Percentiles rank a stretch among this genome's conserved stretches.
Evolutionary conservation across 2,888 invertebrate species (phyloP).

Genomic region (Chloromyia formosa): DNA sequence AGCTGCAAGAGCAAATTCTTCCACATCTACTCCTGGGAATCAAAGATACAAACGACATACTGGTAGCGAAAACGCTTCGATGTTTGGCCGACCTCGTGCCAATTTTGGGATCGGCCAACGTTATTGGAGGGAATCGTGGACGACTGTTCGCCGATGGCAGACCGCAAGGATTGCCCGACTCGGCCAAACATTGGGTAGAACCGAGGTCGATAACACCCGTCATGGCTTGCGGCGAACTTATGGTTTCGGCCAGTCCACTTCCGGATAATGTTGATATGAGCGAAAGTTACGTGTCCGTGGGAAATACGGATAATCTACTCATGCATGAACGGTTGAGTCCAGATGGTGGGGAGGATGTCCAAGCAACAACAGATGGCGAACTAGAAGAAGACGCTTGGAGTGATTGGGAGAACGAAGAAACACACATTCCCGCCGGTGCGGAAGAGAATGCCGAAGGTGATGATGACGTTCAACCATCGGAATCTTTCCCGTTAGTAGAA

Average conservation of each 20-base stretch:
- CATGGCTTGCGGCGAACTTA: constrained; percentile 56
- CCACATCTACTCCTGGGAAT: constrained; percentile 91
- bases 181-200: constrained; percentile 57
- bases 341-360: constrained; percentile 82
- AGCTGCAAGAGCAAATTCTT: constrained; percentile 78
- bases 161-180: constrained; percentile 66
- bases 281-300: constrained; percentile 47
- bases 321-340: constrained; percentile 82
- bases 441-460: neutral
- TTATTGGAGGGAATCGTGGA: constrained; percentile 84
- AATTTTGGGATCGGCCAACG: constrained; percentile 82
- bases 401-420: constrained; percentile 76
- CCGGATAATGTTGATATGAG: constrained; percentile 56
- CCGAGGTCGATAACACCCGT: constrained; percentile 64
- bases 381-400: constrained; percentile 81
- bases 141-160: constrained; percentile 87
- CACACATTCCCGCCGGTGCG: constrained; percentile 54
- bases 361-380: constrained; percentile 57
- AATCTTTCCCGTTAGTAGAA: neutral
- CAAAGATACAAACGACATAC: constrained; percentile 83
- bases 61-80: constrained; percentile 83
- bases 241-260: constrained; percentile 61
- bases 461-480: neutral
- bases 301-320: constrained; percentile 54
- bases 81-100: constrained; percentile 86